Base-by-base conservation (phyloP, 1,140 invertebrate species). In the Helicorthomorpha holstii region DNA sequence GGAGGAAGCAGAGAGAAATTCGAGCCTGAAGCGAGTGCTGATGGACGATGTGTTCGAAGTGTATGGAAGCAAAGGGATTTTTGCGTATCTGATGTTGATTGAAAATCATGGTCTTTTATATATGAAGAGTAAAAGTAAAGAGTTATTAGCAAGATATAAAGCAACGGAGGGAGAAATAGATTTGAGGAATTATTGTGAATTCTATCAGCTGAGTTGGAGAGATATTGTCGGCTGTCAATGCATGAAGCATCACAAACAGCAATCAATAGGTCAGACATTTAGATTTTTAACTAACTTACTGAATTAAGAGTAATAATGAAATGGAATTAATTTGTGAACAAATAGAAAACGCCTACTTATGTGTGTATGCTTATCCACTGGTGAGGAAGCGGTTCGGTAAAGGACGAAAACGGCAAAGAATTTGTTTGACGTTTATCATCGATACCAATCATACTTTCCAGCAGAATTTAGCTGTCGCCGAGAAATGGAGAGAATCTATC, bases 221-320 rank as follows among this genome's bases (percentile, higher is more conserved):
- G 83, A 86, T 64, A 85, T 86, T 53, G 77, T 86, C 44, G 84
- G 84, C 0, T 83, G 82, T 56, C 74, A 82, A 54, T 85, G 83
- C 62, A 78, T 85, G 75, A 71, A 83, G 50, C 80, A 81, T 50
- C 82, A 82, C 63, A 19, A 1, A n/a, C 34, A 10, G 46, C 34
- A 16, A n/a, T 14, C 38, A 25, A 27, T 75, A 66, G 64, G 78
- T 61, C 51, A 77, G 65, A 66, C 75, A n/a, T n/a, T n/a, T n/a
- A n/a, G n/a, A n/a, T n/a, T n/a, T n/a, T n/a, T n/a, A n/a, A n/a
- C n/a, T n/a, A n/a, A n/a, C n/a, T n/a, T n/a, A n/a, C n/a, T n/a
- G n/a, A n/a, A n/a, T n/a, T n/a, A n/a, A n/a, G n/a, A n/a, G n/a
- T n/a, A n/a, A n/a, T n/a, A n/a, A n/a, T n/a, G n/a, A n/a, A n/a